Evolutionary conservation across 2,797 vertebrate species (phyloP).

Genomic region (Pangasius krempfi): DNA sequence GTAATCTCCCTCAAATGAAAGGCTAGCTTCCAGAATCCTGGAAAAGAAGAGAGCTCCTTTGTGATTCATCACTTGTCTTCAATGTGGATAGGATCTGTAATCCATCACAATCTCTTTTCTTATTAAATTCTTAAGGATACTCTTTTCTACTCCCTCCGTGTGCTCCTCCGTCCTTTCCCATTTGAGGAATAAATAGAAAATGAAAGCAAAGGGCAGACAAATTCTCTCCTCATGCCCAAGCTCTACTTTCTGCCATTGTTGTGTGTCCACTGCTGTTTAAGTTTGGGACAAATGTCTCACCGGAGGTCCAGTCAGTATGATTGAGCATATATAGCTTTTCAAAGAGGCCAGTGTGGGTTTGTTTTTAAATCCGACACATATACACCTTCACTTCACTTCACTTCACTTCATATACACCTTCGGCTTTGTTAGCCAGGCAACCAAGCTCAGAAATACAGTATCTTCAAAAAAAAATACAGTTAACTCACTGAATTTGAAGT

Average conservation of each 20-base stretch:
- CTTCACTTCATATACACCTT: constrained; percentile 6
- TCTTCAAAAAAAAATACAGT: not conserved
- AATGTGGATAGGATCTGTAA: constrained; percentile 79
- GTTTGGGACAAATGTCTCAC: constrained; percentile 29
- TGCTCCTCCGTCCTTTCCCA: constrained; percentile 75
- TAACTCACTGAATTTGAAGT: not conserved
- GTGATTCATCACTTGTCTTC: constrained; percentile 83
- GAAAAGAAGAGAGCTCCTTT: constrained; percentile 65
- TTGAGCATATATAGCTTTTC: constrained; percentile 4
- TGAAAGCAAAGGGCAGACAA: constrained; percentile 68
- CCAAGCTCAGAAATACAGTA: not conserved
- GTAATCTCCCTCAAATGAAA: constrained; percentile 81
- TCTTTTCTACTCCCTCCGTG: constrained; percentile 78
- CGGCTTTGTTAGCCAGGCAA: not conserved
- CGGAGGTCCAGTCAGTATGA: constrained; percentile 4
- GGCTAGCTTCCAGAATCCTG: constrained; percentile 72
- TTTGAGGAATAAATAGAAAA: constrained; percentile 81
- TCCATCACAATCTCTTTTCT: constrained; percentile 84
- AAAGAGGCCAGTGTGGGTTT: not conserved
- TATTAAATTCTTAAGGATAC: constrained; percentile 84
- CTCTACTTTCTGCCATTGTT: not conserved
- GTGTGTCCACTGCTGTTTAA: not conserved
- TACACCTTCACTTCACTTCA: too few species aligned
- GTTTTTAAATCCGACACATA: constrained; percentile 22
- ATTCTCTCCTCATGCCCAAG: constrained; percentile 55